A percentile compares a stretch with the other conserved stretches of the same genome.
These are phyloP conservation scores for Tricholaema leucomelas DNA, from an alignment of 2,113 vertebrate genomes.

Conservation along the genomic window DNA sequence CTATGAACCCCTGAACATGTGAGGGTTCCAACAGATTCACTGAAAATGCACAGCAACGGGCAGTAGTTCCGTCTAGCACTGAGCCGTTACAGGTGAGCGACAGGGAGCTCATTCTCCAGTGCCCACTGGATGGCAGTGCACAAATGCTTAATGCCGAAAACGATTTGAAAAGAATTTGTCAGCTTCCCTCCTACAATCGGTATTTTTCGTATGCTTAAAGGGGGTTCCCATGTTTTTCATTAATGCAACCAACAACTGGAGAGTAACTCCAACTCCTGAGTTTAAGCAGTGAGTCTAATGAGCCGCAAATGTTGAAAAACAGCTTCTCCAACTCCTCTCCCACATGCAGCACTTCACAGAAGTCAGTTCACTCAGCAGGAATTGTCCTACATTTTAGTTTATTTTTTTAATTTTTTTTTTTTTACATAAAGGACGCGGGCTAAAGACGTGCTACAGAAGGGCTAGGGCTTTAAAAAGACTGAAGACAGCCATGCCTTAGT, in stretches of 20 bases:
- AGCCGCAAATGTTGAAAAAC: not conserved
- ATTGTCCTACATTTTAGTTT: not conserved
- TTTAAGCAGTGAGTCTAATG: not conserved
- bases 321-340: not conserved
- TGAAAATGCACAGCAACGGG: not conserved
- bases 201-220: not conserved
- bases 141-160: not conserved
- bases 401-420: not conserved
- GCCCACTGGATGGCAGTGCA: conserved; percentile 50
- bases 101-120: not conserved
- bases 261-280: not conserved
- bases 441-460: not conserved
- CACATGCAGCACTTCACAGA: not conserved
- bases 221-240: not conserved
- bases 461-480: not conserved
- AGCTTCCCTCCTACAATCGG: not conserved
- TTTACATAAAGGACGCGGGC: not conserved
- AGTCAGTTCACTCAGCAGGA: not conserved
- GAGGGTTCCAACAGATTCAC: accelerated
- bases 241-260: not conserved
- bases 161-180: not conserved
- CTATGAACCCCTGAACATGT: not conserved
- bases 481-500: not conserved
- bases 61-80: not conserved
- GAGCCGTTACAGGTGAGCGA: not conserved